Conservation (phyloP, 53 echinoderm and acorn worm genomes). For the Apostichopus leukothele region DNA sequence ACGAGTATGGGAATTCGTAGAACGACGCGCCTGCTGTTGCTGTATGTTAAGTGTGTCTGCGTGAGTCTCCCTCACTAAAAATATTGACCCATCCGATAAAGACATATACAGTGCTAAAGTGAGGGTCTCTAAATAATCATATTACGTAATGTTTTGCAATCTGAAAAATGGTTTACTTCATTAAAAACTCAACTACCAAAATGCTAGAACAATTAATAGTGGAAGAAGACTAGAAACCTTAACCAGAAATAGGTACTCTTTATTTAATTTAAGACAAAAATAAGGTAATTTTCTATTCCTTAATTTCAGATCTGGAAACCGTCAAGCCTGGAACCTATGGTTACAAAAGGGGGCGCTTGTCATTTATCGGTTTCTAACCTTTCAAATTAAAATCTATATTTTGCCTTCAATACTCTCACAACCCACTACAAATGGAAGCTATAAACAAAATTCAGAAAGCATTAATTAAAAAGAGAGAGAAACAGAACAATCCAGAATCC, state of each 20-base stretch:
- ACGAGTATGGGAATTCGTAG: background rate
- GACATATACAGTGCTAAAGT: background rate
- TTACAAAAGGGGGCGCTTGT: slow-evolving; percentile 30
- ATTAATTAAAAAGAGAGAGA: too few relatives aligned
- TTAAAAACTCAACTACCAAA: too few relatives aligned
- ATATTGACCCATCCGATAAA: slow-evolving; percentile 10
- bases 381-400: background rate
- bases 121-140: slow-evolving; percentile 35
- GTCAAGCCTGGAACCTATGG: slow-evolving; percentile 6
- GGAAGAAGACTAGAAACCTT: too few relatives aligned
- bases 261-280: too few relatives aligned
- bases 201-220: too few relatives aligned
- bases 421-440: background rate
- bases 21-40: background rate
- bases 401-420: background rate
- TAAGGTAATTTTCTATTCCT: too few relatives aligned
- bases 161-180: too few relatives aligned
- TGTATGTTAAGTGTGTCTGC: too few relatives aligned
- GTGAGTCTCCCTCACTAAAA: background rate
- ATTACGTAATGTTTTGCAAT: slow-evolving; percentile 26
- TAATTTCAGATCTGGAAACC: background rate
- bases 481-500: too few relatives aligned
- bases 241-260: too few relatives aligned
- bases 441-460: too few relatives aligned
- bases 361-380: background rate